Conservation (phyloP, 30 jellyfish, hydroid and myxozoan species). For the Sanderia malayensis region DNA sequence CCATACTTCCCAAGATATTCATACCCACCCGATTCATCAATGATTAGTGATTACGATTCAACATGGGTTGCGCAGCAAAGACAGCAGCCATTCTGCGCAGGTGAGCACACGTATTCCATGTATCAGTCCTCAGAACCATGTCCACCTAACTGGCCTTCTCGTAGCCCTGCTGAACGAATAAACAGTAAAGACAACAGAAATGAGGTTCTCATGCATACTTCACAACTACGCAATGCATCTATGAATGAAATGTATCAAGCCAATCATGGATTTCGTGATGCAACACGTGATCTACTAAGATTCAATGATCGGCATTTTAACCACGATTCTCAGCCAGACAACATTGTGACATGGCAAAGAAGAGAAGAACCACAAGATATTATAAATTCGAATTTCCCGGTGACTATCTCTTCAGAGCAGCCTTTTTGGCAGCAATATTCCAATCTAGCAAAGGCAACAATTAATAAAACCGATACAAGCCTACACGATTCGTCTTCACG, state of each 20-base stretch:
- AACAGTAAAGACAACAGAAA: not conserved
- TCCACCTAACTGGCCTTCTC: slow-evolving; percentile 7
- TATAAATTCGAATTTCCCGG: slow-evolving; percentile 51
- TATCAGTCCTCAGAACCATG: slow-evolving; percentile 13
- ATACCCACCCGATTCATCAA: slow-evolving; percentile 29
- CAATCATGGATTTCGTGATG: slow-evolving; percentile 31
- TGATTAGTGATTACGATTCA: not conserved
- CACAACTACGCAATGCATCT: not conserved
- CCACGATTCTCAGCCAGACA: not conserved
- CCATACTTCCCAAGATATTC: slow-evolving; percentile 26
- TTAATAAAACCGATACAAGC: slow-evolving; percentile 1
- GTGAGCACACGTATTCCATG: slow-evolving; percentile 30
- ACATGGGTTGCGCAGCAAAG: slow-evolving; percentile 9
- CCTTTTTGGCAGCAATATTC: slow-evolving; percentile 72
- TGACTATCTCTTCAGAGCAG: slow-evolving; percentile 43
- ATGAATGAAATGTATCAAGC: not conserved
- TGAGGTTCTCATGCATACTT: not conserved
- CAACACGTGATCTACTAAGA: slow-evolving; percentile 42
- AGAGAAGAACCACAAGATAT: slow-evolving; percentile 7
- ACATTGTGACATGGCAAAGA: not conserved
- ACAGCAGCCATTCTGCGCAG: not conserved
- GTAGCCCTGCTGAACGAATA: not conserved
- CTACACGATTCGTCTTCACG: slow-evolving; percentile 5
- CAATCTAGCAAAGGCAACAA: slow-evolving; percentile 42
- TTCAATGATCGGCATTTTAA: slow-evolving; percentile 5